These are phyloP conservation scores for Saimiri boliviensis DNA, from an alignment of 2,113 vertebrate genomes.

Conservation along the genomic window DNA sequence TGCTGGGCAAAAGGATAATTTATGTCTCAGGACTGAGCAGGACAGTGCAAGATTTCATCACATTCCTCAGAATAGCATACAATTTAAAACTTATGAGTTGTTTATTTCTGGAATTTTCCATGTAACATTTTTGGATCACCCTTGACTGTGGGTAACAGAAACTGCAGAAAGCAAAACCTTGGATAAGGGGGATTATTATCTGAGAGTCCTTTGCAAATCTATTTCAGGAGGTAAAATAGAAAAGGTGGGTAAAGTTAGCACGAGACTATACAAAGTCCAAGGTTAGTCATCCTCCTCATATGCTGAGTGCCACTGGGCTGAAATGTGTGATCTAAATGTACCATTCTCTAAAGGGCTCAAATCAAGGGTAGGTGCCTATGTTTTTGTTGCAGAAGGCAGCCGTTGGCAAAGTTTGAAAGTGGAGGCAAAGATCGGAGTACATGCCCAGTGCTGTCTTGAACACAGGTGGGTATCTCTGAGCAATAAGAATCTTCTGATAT, in stretches of 20 bases:
- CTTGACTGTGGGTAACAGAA: not conserved
- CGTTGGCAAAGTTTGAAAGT: not conserved
- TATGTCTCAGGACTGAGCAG: not conserved
- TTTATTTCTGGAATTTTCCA: not conserved
- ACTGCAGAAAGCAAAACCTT: not conserved
- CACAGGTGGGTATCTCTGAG: not conserved
- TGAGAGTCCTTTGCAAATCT: not conserved
- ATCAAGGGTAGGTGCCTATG: not conserved
- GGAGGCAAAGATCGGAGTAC: not conserved
- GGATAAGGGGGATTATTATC: not conserved
- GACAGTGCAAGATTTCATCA: not conserved
- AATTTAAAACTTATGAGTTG: not conserved
- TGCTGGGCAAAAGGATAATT: not conserved
- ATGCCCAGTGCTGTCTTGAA: not conserved
- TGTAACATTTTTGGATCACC: not conserved
- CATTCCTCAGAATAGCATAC: not conserved
- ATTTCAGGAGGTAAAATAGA: slow-evolving; percentile 6
- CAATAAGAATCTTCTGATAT: not conserved
- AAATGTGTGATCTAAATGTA: not conserved
- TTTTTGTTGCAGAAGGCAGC: not conserved
- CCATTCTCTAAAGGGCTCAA: not conserved
- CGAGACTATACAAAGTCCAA: not conserved
- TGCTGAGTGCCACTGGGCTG: not conserved
- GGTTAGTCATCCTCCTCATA: not conserved
- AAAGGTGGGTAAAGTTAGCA: not conserved